Evolutionary conservation across 2,113 vertebrate species (phyloP).

Genomic region (Balaeniceps rex): DNA sequence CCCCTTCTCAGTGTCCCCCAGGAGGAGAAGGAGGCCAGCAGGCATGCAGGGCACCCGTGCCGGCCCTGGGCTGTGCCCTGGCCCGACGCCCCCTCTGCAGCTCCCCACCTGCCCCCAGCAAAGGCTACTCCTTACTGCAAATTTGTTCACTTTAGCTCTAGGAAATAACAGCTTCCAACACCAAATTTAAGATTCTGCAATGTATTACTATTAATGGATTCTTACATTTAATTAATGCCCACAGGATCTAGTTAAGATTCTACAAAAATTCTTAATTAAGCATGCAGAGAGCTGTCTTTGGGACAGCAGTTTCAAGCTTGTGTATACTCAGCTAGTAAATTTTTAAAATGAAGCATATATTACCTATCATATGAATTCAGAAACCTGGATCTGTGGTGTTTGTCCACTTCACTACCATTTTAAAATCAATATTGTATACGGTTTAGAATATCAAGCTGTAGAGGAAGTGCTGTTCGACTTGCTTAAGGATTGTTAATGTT

Average conservation of each 20-base stretch:
- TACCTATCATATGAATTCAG: background rate
- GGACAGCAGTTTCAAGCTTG: background rate
- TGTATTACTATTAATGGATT: background rate
- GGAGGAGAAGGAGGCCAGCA: background rate
- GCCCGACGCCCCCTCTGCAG: background rate
- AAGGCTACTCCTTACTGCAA: background rate
- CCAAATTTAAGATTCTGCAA: background rate
- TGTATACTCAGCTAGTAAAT: background rate
- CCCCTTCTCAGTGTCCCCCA: accelerated
- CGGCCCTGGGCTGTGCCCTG: background rate
- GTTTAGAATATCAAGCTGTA: background rate
- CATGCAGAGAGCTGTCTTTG: background rate
- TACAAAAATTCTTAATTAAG: background rate
- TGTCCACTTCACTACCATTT: background rate
- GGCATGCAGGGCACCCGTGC: accelerated
- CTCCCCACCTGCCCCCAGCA: background rate
- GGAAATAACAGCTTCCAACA: background rate
- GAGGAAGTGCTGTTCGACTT: background rate
- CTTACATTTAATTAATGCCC: background rate
- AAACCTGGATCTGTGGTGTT: background rate
- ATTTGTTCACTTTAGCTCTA: background rate
- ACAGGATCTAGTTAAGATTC: background rate
- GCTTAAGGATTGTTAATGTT: background rate
- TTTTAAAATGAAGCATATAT: background rate
- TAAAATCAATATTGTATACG: background rate